Base-by-base conservation (phyloP, 2,888 invertebrate species). In the Nasonovia ribisnigri region DNA sequence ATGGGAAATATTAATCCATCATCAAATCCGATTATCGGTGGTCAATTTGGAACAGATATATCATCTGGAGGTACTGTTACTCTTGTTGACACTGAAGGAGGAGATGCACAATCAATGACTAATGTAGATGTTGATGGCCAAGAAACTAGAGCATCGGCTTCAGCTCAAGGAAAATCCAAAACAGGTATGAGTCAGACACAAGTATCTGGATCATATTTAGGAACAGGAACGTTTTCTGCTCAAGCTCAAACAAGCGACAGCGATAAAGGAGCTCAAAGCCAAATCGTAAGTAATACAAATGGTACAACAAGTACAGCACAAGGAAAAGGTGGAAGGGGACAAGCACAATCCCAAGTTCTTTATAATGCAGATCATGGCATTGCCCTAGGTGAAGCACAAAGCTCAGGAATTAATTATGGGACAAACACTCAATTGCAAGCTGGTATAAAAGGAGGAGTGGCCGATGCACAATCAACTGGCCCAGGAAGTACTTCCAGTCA, bases 401-500 rank as follows among this genome's bases (percentile, higher is more conserved):
- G 97, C 95, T 97, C 97, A 94, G 98, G 98, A 10, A 96, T 96
- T 95, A 97, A 97, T 95, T 98, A 98, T 95, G 97, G 97, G n/a
- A 98, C 97, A 1, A 97, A 97, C 95, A 97, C 97, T 10, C 97
- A 98, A 96, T 98, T 98, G 0, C 97, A 98, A 96, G 98, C 98
- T 6, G 97, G 97, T 94, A 96, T 97, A 57, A 97, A 97, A 96
- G 98, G 98, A 42, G 98, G 98, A 10, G 97, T 98, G 96, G 98
- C 98, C 3, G 98, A 98, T 95, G 98, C 98, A 0, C 98, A 98
- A 96, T 97, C 98, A 0, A 97, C 97, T 95, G 98, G 98, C 0
- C 97, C 97, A 5, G 98, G 98, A 10, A 97, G 97, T 95, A 98
- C 98, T 1, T 98, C 98, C 0, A 98, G 98, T 60, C 98, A 98